A percentile compares a stretch with the other conserved stretches of the same genome.
Evolutionary conservation across 2,113 vertebrate genomes (phyloP).

Genomic region (Anarrhichthys ocellatus): DNA sequence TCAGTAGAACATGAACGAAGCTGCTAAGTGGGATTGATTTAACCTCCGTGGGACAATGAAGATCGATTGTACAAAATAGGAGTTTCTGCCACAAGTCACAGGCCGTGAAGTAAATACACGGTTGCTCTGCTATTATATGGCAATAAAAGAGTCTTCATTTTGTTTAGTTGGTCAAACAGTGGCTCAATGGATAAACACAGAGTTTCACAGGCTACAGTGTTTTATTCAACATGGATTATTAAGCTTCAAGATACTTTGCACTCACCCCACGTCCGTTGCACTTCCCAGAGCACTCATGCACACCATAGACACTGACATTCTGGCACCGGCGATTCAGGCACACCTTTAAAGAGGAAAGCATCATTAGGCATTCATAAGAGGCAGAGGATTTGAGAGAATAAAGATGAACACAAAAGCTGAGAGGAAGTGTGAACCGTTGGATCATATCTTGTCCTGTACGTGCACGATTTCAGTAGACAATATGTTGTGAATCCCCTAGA

Average conservation of each 20-base stretch:
- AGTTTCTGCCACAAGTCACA: constrained; percentile 40
- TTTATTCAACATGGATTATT: constrained; percentile 51
- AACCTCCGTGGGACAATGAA: constrained; percentile 60
- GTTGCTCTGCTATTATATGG: constrained; percentile 12
- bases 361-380: constrained; percentile 18
- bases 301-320: constrained; percentile 92
- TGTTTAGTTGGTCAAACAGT: constrained; percentile 24
- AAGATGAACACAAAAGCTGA: constrained; percentile 2
- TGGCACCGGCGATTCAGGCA: constrained; percentile 95
- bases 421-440: not conserved
- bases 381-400: constrained; percentile 1
- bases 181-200: constrained; percentile 35
- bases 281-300: constrained; percentile 89
- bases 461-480: not conserved
- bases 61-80: constrained; percentile 55
- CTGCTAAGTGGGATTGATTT: constrained; percentile 62
- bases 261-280: constrained; percentile 94
- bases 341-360: constrained; percentile 81
- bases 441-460: not conserved
- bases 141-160: not conserved
- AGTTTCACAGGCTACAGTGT: constrained; percentile 24
- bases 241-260: constrained; percentile 42
- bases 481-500: not conserved
- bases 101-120: constrained; percentile 32
- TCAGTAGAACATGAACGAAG: constrained; percentile 64